These are phyloP conservation scores for Callosobruchus maculatus DNA, from an alignment of 2,888 invertebrate species.

Conservation along the genomic window DNA sequence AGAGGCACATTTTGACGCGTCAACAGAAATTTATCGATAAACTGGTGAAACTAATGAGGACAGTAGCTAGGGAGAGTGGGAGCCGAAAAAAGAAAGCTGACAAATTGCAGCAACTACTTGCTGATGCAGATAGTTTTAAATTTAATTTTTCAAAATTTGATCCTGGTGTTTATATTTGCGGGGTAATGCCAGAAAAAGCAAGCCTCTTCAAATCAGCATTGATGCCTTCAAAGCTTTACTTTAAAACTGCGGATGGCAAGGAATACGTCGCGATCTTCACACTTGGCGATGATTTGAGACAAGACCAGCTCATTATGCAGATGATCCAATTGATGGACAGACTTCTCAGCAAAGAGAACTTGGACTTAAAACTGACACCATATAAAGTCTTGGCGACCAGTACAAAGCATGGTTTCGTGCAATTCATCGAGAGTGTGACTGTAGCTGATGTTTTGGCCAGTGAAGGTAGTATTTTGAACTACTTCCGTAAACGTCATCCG, in stretches of 20 bases:
- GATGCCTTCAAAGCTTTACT: conserved; percentile 91
- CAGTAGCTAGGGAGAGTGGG: conserved; percentile 85
- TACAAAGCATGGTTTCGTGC: conserved; percentile 92
- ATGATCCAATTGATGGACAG: conserved; percentile 99
- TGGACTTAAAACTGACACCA: conserved; percentile 94
- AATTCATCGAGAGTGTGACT: conserved; percentile 89
- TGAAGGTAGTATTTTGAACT: conserved; percentile 89
- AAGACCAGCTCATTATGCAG: conserved; percentile 96
- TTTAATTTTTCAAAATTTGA: conserved; percentile 88
- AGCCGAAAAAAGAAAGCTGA: conserved; percentile 91
- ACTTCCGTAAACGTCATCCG: conserved; percentile 86
- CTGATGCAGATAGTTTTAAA: conserved; percentile 74
- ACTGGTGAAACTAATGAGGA: conserved; percentile 81
- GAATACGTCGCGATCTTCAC: conserved; percentile 97
- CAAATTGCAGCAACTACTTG: conserved; percentile 76
- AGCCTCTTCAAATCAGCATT: conserved; percentile 93
- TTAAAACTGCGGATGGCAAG: conserved; percentile 73
- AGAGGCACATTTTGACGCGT: conserved; percentile 71
- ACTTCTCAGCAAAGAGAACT: conserved; percentile 85
- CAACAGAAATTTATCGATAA: conserved; percentile 92
- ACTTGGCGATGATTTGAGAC: conserved; percentile 94
- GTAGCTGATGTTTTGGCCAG: conserved; percentile 87
- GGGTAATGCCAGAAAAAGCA: conserved; percentile 85
- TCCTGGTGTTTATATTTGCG: conserved; percentile 84
- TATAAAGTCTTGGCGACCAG: conserved; percentile 95